Evolutionary conservation across 2,888 invertebrate species (phyloP).

Genomic region (Athalia cordata): DNA sequence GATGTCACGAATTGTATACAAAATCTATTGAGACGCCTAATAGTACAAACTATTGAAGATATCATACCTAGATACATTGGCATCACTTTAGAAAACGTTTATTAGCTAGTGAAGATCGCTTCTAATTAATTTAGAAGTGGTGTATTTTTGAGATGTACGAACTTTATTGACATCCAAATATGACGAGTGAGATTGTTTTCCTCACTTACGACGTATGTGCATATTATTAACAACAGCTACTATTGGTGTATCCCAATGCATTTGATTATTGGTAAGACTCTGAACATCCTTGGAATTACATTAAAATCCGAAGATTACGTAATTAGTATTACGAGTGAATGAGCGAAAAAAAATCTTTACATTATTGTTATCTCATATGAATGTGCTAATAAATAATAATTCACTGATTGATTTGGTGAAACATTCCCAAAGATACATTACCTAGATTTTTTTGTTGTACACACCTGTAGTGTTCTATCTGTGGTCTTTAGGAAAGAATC

Average conservation of each 20-base stretch:
- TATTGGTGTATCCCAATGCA: neutral
- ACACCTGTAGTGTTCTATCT: neutral
- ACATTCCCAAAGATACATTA: neutral
- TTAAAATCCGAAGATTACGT: neutral
- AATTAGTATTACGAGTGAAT: too few species aligned
- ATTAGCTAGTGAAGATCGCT: conserved; percentile 6
- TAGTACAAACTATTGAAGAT: too few species aligned
- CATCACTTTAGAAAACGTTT: neutral
- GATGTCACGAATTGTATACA: too few species aligned
- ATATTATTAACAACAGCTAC: too few species aligned
- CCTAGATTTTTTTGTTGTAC: neutral
- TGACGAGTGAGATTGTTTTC: neutral
- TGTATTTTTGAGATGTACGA: conserved; percentile 22
- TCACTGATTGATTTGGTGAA: neutral
- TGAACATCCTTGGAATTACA: neutral
- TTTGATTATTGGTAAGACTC: neutral
- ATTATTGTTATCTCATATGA: conserved; percentile 30
- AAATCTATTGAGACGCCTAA: too few species aligned
- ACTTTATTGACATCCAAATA: neutral
- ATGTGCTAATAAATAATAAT: conserved; percentile 9
- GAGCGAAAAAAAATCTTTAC: neutral
- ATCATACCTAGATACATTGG: neutral
- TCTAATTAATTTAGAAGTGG: conserved; percentile 5
- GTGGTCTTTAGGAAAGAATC: neutral
- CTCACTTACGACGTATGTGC: too few species aligned